Percentiles rank a stretch among this genome's conserved stretches.
Evolutionary conservation across 2,797 vertebrate species (phyloP).

Genomic region (Clarias pachynema): DNA sequence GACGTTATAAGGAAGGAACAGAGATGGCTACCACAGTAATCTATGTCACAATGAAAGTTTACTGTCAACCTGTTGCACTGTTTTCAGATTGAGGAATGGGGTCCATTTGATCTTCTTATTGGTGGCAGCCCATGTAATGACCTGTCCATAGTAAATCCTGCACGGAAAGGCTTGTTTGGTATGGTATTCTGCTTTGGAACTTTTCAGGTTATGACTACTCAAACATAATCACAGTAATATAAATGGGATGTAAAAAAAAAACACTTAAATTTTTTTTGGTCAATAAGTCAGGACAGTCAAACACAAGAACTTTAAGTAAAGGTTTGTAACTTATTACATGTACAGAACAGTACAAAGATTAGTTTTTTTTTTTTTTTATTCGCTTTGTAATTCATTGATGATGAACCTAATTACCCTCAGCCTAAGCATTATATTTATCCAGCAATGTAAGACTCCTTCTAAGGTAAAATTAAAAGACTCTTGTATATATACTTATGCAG

Average conservation of each 20-base stretch:
- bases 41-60: neutral
- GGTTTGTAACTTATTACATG: neutral
- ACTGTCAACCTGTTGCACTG: neutral
- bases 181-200: conserved; percentile 42
- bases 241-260: neutral
- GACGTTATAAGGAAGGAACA: neutral
- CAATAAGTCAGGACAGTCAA: neutral
- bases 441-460: neutral
- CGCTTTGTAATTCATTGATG: neutral
- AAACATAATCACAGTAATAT: neutral
- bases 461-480: neutral
- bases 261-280: neutral
- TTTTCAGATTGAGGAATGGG: conserved; percentile 84
- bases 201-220: neutral
- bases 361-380: neutral
- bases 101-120: conserved; percentile 92
- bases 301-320: neutral
- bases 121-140: conserved; percentile 93
- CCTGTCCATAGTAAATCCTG: conserved; percentile 85
- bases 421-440: neutral
- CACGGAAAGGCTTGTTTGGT: conserved; percentile 91
- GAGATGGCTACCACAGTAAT: neutral
- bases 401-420: neutral
- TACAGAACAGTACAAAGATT: neutral
- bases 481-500: neutral